Evolutionary conservation across 2,888 invertebrate species (phyloP).

Genomic region (Adelphocoris suturalis): DNA sequence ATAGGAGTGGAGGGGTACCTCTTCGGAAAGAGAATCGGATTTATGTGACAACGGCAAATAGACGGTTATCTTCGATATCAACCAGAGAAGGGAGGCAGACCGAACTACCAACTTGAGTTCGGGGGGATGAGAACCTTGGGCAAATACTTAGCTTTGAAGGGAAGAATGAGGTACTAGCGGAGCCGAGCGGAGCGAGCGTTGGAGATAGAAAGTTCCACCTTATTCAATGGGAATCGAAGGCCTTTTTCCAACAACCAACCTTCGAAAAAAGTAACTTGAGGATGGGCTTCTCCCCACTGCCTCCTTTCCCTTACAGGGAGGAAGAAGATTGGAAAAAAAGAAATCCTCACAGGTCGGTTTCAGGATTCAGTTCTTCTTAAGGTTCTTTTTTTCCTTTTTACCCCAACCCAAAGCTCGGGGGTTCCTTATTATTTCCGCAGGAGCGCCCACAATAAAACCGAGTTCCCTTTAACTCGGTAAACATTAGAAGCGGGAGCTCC

Average conservation of each 20-base stretch:
- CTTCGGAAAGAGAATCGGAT: slow-evolving; percentile 7
- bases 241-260: slow-evolving; percentile 38
- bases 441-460: slow-evolving; percentile 59
- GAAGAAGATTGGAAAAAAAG: slow-evolving; percentile 62
- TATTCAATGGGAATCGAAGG: slow-evolving; percentile 52
- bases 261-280: slow-evolving; percentile 52
- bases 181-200: background rate
- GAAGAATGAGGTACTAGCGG: slow-evolving; percentile 39
- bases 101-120: slow-evolving; percentile 55
- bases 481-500: slow-evolving; percentile 40
- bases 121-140: slow-evolving; percentile 35
- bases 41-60: slow-evolving; percentile 64
- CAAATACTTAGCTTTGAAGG: slow-evolving; percentile 60
- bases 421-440: slow-evolving; percentile 54
- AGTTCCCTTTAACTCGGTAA: slow-evolving; percentile 56
- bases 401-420: background rate
- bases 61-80: slow-evolving; percentile 61
- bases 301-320: background rate
- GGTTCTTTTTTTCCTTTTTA: slow-evolving; percentile 32
- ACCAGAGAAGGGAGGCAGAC: background rate
- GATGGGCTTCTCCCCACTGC: background rate
- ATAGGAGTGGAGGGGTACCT: background rate
- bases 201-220: slow-evolving; percentile 63
- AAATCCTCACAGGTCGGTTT: slow-evolving; percentile 65
- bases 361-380: slow-evolving; percentile 48